Conservation (phyloP, 2,797 vertebrate genomes). For the Mormyrus hasselquistii region DNA sequence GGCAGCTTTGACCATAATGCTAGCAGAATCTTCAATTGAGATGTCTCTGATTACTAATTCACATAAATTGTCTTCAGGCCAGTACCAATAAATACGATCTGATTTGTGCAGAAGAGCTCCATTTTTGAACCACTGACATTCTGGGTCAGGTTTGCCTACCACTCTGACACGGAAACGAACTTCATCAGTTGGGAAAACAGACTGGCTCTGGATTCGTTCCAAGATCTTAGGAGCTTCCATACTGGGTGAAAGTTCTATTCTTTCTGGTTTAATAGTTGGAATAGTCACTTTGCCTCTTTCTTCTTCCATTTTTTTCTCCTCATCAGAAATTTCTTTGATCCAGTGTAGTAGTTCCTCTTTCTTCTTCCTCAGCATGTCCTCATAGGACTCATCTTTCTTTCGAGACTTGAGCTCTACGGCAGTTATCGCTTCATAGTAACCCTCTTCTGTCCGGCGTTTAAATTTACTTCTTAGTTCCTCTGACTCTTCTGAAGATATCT, state of each 20-base stretch:
- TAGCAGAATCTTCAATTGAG: constrained; percentile 85
- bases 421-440: constrained; percentile 95
- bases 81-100: constrained; percentile 93
- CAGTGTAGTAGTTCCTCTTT: constrained; percentile 93
- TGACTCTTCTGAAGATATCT: constrained; percentile 85
- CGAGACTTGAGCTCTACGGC: constrained; percentile 90
- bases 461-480: constrained; percentile 95
- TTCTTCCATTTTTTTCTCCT: constrained; percentile 77
- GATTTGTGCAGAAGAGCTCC: constrained; percentile 85
- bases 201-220: constrained; percentile 89
- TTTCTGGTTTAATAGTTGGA: constrained; percentile 87
- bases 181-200: constrained; percentile 73
- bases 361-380: constrained; percentile 88
- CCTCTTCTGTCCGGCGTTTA: constrained; percentile 94
- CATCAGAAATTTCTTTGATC: constrained; percentile 83
- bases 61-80: constrained; percentile 94
- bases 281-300: constrained; percentile 85
- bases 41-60: constrained; percentile 91
- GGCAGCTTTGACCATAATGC: constrained; percentile 95
- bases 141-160: constrained; percentile 91
- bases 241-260: constrained; percentile 84
- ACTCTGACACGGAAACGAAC: constrained; percentile 83
- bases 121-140: constrained; percentile 97
- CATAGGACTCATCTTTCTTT: constrained; percentile 90
- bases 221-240: constrained; percentile 97